Evolutionary conservation across 2,113 vertebrate genomes (phyloP), one percentile per base, ranked within the genome.

Genomic region (Gavialis gangeticus): DNA sequence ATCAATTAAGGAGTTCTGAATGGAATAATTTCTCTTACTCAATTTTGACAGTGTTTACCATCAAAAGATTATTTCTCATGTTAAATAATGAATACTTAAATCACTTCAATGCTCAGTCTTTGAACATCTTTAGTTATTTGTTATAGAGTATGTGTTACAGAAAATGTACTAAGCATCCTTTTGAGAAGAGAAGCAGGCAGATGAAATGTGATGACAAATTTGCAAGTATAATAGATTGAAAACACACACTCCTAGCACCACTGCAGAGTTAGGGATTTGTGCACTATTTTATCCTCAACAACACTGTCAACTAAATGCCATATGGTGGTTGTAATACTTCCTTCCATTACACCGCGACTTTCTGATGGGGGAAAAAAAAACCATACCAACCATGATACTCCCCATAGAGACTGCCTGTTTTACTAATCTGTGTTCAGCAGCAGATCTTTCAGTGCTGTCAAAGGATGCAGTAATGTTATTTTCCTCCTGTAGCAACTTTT

Each of bases 321-420:
- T 97, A 96, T 96, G 96, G 95, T 73, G 64, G 75, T 90, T 95
- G 55, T 25, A 94, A 96, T 95, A 67, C 79, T 79, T 94, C 79
- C 3, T 55, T 85, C 60, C 71, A 82, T 60, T 90, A 82, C 0
- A 4, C 30, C 85, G 18, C 82, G 93, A 92, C 96, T 95, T 97
- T 92, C 90, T 97, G 85, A 96, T 3, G 79, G n/a, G 54, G 97
- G 83, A 94, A 58, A 80, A 91, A 82, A 96, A 94, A 82, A 5
- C 15, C 15, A 92, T 95, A 96, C 80, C 93, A 94, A 2, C 22
- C 87, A 85, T 82, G 85, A 73, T 84, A 92, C 79, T 93, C 85
- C 87, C 90, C 56, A 34, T 84, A 75, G 92, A 57, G 87, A 85
- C 57, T 58, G 13, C 54, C 76, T 19, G 5, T 87, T 58, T 28